Conservation (phyloP, 1,140 invertebrate genomes). For the Heliothis subflexa region DNA sequence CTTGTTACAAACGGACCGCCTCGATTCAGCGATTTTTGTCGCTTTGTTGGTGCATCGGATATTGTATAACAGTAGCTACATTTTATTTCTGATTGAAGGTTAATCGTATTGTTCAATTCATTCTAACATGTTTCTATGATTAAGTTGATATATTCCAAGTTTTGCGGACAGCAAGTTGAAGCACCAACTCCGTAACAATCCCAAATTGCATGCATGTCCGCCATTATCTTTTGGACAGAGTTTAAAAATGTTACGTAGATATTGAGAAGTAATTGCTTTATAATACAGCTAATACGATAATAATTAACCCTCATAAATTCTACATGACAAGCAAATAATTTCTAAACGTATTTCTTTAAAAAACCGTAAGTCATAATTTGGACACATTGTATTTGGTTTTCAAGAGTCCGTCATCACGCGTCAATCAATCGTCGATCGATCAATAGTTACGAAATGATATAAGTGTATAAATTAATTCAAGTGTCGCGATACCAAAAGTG, state of each 20-base stretch:
- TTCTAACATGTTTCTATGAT: too few species aligned
- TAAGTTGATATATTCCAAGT: too few species aligned
- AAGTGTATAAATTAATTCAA: constrained; percentile 10
- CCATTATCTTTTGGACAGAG: too few species aligned
- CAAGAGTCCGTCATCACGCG: constrained; percentile 15
- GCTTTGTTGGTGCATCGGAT: constrained; percentile 4
- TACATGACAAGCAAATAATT: constrained; percentile 6
- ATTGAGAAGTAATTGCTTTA: too few species aligned
- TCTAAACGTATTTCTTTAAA: background rate
- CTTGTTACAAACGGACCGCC: constrained; percentile 35
- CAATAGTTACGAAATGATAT: constrained; percentile 18
- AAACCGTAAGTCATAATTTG: constrained; percentile 28
- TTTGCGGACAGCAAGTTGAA: too few species aligned
- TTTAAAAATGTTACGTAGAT: too few species aligned
- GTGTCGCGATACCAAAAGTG: background rate
- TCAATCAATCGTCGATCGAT: constrained; percentile 32
- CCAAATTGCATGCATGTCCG: too few species aligned
- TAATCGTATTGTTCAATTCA: background rate
- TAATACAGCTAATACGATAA: background rate
- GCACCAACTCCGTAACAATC: too few species aligned
- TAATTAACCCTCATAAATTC: constrained; percentile 12
- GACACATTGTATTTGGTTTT: constrained; percentile 25
- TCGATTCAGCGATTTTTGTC: constrained; percentile 36
- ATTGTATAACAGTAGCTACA: constrained; percentile 5
- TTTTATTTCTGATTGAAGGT: constrained; percentile 3